These are phyloP conservation scores for Rhabditoides inermis DNA, from an alignment of 2,888 invertebrate species.

Conservation along the genomic window DNA sequence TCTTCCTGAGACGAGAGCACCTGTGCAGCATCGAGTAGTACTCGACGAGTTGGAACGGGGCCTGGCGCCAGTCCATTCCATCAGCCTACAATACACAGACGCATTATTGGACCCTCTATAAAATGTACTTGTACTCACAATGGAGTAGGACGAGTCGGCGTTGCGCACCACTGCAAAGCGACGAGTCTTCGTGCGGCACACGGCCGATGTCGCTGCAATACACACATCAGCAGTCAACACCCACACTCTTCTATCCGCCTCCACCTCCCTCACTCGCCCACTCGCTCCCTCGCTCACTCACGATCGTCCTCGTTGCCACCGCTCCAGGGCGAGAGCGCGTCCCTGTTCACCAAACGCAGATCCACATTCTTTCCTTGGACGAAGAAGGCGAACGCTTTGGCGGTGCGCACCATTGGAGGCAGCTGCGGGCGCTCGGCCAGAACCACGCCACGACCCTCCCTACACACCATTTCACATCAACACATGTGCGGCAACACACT, in stretches of 20 bases:
- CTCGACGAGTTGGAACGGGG: constrained; percentile 25
- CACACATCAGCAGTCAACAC: no score
- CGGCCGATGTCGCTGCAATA: constrained; percentile 34
- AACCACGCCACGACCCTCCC: constrained; percentile 25
- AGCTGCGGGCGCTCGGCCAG: constrained; percentile 23
- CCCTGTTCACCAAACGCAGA: constrained; percentile 31
- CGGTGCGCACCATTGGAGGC: constrained; percentile 26
- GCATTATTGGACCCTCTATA: not conserved
- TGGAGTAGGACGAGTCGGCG: not conserved
- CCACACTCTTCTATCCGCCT: no score
- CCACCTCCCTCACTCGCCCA: no score
- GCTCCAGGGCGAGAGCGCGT: constrained; percentile 35
- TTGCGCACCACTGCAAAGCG: constrained; percentile 1
- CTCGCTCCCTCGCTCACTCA: no score
- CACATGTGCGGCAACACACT: no score
- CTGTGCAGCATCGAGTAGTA: constrained; percentile 27
- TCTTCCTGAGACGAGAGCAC: constrained; percentile 24
- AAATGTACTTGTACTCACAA: not conserved
- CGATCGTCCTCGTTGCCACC: no score
- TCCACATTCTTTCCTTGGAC: constrained; percentile 25
- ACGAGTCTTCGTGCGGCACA: constrained; percentile 29
- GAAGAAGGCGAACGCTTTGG: constrained; percentile 30
- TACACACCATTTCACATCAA: constrained; percentile 6
- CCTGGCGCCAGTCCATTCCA: no score
- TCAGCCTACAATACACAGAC: not conserved